phyloP scores from a whole-genome alignment of 2,113 vertebrate genomes.

The Sylvietta virens region DNA sequence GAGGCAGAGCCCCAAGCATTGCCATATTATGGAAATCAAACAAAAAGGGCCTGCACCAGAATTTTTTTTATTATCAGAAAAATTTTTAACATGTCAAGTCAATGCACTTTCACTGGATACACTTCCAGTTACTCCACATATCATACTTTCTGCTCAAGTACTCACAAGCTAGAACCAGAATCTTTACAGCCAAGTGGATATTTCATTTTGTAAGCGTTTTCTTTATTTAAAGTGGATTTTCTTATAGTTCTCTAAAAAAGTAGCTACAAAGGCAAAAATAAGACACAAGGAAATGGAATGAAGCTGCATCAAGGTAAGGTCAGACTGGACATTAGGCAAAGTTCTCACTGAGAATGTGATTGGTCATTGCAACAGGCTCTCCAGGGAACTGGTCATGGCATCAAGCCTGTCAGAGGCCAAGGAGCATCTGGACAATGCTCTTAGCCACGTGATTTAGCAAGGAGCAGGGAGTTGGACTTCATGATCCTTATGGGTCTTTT shows the following conservation, averaged over 20 bases:
- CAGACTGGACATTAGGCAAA: neutral
- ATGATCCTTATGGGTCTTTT: neutral
- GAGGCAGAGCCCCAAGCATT: neutral
- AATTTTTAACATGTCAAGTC: fast-evolving
- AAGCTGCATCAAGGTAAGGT: neutral
- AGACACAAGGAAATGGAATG: neutral
- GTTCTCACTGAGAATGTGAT: neutral
- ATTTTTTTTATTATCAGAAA: neutral
- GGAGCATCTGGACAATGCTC: neutral
- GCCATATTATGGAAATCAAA: neutral
- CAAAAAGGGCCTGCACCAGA: neutral
- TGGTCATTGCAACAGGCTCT: neutral
- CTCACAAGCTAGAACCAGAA: neutral
- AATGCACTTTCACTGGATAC: neutral
- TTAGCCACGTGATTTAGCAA: neutral
- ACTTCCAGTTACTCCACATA: neutral
- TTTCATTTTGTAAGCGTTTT: neutral
- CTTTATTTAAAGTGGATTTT: neutral
- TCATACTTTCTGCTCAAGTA: neutral
- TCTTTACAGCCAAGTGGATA: neutral
- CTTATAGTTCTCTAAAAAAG: neutral
- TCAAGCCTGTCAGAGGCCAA: neutral
- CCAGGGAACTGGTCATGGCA: neutral
- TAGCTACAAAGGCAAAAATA: neutral
- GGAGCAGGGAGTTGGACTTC: neutral